Base-by-base conservation (phyloP, 2,797 vertebrate genomes). In the Miichthys miiuy region DNA sequence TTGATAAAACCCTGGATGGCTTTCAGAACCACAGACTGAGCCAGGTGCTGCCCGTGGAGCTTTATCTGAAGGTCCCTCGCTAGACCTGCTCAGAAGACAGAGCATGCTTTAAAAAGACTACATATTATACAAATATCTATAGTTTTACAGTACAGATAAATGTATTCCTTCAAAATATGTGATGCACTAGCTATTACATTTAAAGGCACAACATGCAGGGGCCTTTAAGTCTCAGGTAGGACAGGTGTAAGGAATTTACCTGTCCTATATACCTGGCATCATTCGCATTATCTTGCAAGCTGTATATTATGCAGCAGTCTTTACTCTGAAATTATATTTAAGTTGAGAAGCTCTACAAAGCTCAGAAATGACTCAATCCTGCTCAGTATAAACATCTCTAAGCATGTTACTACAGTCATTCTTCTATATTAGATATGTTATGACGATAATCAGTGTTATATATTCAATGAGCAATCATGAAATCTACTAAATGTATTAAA, bases 21-120 rank as follows among this genome's bases (percentile, higher is more conserved):
- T 75, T 80, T 96, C 16, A 97, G 30, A 21, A 99, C 92, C 55
- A 97, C 94, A 0, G 93, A 93, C 87, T 93, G 95, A 56, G 91
- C 97, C 89, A 99, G 77, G 86, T 99, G 98, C 90, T 99, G 98
- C 41, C 98, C 98, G 0, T 99, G 98, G 42, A 99, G 95, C 65
- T 96, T 96, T 1, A 71, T 72, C 0, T 76, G 90, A 48, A 99
- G 95, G 72, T 98, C 97, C 16, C 69, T 85, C 8, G 95, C 94
- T 1, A 99, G 91, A 79, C 98, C 98, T 99, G 82, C 20, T 77
- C 10, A 66, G 11, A 68, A 65, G 8, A 52, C 30, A 51, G n/a
- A 0, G 0, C 21, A 46, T 38, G 50, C 5, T 55, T 38, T 14
- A 27, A 38, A 60, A 70, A 30, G 23, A 2, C 11, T n/a, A 3